Evolutionary conservation across 2,888 invertebrate species (phyloP), one percentile per base, ranked within the genome.

Genomic region (Drymonia ruficornis): DNA sequence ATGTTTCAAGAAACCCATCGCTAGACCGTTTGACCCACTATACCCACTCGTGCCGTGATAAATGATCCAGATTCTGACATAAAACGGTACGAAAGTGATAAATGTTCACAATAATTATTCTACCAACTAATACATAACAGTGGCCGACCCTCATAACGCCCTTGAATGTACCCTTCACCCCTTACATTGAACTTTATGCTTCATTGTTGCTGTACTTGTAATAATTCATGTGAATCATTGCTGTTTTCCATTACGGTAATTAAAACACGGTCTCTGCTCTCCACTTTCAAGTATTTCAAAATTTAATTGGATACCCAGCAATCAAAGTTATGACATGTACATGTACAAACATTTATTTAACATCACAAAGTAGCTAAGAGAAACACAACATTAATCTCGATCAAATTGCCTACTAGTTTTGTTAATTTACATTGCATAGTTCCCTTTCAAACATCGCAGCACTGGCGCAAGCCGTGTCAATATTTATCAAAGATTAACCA

Each of bases 61-160:
- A 78, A 82, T 81, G 79, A 75, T 74, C 66, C 62, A n/a, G 63
- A 67, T 61, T 62, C 67, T 75, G 76, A 78, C 80, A 69, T 72
- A 73, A 74, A 78, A 77, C 78, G 74, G 65, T 67, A 74, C 64
- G 72, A 76, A 77, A 74, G 74, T 81, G 81, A 82, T 81, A 76
- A 82, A 82, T 82, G 81, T 65, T 66, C 64, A 61, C 63, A 70
- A 77, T 78, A 75, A 74, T 74, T 74, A 72, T 76, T 73, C 67
- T 66, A 62, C 70, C 70, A 70, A 67, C 69, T 62, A 59, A 65
- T 62, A 67, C 49, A 59, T 63, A 70, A 52, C 59, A 51, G 53
- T 53, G 40, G 38, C 46, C 52, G 56, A 57, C 60, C 66, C 58
- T 51, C 31, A 18, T 18, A 34, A 54, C 47, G 59, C 53, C 53